Evolutionary conservation across 2,113 vertebrate species (phyloP).

Genomic region (Larimichthys crocea): DNA sequence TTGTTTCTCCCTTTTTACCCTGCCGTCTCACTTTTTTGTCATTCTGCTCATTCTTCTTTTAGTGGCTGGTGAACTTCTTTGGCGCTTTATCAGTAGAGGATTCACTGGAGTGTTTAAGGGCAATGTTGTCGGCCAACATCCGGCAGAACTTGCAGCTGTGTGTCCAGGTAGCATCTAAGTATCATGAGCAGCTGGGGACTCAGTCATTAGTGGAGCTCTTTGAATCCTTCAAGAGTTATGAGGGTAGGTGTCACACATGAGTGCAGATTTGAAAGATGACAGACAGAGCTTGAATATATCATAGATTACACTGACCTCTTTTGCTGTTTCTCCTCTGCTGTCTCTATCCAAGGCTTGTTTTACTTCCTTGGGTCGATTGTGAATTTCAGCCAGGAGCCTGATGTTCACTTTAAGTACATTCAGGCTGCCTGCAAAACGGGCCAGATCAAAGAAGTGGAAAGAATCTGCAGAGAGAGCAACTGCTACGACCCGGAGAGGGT

Average conservation of each 20-base stretch:
- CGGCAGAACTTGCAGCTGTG: constrained; percentile 93
- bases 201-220: constrained; percentile 92
- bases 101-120: constrained; percentile 91
- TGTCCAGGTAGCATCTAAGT: constrained; percentile 94
- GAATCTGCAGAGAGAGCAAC: constrained; percentile 94
- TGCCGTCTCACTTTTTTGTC: neutral
- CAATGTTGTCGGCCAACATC: constrained; percentile 92
- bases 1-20: neutral
- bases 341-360: constrained; percentile 88
- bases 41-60: neutral
- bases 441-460: constrained; percentile 96
- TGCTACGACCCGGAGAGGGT: constrained; percentile 93
- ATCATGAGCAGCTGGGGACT: constrained; percentile 93
- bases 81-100: constrained; percentile 93
- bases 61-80: constrained; percentile 96
- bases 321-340: constrained; percentile 16
- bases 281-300: neutral
- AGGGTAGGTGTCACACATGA: constrained; percentile 84
- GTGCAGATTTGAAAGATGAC: neutral
- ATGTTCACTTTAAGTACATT: constrained; percentile 96
- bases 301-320: constrained; percentile 20
- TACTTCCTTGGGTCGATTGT: constrained; percentile 96
- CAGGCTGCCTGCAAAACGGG: constrained; percentile 95
- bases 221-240: constrained; percentile 95
- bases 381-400: constrained; percentile 96